These are phyloP conservation scores for Bombus pyrosoma DNA, from an alignment of 1,140 invertebrate species.

Conservation along the genomic window DNA sequence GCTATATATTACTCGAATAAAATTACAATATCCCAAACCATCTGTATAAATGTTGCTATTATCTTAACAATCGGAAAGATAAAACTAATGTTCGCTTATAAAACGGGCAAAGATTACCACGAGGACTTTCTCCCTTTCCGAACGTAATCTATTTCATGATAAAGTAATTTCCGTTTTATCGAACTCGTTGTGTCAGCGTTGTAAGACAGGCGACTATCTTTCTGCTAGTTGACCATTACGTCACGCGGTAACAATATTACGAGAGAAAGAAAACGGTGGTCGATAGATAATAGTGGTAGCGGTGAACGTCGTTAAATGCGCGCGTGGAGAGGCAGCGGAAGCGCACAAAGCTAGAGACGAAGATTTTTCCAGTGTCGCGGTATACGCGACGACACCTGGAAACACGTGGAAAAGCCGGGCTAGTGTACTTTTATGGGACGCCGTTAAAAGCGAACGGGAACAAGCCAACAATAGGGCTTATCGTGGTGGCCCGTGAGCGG, in stretches of 20 bases:
- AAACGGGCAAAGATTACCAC: too few species aligned
- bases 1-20: too few species aligned
- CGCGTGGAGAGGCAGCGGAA: background rate
- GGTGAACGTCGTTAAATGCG: too few species aligned
- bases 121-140: too few species aligned
- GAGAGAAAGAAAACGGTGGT: background rate
- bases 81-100: background rate
- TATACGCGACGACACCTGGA: slow-evolving; percentile 12
- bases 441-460: slow-evolving; percentile 59
- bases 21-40: too few species aligned
- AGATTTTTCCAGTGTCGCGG: background rate
- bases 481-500: slow-evolving; percentile 49
- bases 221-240: background rate
- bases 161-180: slow-evolving; percentile 1
- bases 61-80: too few species aligned
- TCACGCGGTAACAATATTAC: slow-evolving; percentile 13
- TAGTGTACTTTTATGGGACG: slow-evolving; percentile 30
- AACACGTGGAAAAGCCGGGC: slow-evolving; percentile 37
- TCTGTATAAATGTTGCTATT: too few species aligned
- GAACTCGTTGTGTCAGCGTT: too few species aligned
- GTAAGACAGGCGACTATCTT: background rate
- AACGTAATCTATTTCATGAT: background rate
- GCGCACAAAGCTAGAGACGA: background rate
- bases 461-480: slow-evolving; percentile 64
- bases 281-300: slow-evolving; percentile 17